Conservation (phyloP, 2,113 vertebrate species). For the Tyto alba region DNA sequence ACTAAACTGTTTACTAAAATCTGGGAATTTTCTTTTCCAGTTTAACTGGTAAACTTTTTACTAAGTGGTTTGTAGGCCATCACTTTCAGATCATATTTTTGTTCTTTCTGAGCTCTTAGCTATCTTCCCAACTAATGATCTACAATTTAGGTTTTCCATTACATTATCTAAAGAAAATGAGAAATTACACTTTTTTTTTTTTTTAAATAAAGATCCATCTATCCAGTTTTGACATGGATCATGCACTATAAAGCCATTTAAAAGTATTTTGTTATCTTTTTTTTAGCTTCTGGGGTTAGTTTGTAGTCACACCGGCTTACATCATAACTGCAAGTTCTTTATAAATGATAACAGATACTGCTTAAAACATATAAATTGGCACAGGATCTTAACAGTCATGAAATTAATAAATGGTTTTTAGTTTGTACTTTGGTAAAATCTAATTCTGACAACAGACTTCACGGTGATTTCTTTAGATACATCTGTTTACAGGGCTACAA, state of each 20-base stretch:
- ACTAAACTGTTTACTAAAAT: neutral
- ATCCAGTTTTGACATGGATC: neutral
- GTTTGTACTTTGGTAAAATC: neutral
- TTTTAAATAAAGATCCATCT: neutral
- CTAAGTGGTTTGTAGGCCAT: neutral
- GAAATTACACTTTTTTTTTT: neutral
- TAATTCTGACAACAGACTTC: neutral
- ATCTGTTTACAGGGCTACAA: neutral
- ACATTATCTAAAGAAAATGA: neutral
- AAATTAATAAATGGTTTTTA: neutral
- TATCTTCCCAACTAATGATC: neutral
- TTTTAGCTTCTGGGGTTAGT: neutral
- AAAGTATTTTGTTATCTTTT: neutral
- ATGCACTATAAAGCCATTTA: neutral
- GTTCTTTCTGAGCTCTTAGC: neutral
- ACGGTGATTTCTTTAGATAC: neutral
- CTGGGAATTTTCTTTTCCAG: neutral
- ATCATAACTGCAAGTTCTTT: neutral
- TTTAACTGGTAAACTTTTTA: neutral
- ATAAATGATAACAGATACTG: neutral
- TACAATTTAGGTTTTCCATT: neutral
- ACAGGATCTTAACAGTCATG: neutral
- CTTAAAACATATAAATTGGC: neutral
- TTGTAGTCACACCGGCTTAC: neutral
- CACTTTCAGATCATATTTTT: neutral